A percentile compares a stretch with the other conserved stretches of the same genome.
These are phyloP conservation scores for Drosophila ananassae DNA, from an alignment of 1,140 invertebrate species.

Conservation along the genomic window DNA sequence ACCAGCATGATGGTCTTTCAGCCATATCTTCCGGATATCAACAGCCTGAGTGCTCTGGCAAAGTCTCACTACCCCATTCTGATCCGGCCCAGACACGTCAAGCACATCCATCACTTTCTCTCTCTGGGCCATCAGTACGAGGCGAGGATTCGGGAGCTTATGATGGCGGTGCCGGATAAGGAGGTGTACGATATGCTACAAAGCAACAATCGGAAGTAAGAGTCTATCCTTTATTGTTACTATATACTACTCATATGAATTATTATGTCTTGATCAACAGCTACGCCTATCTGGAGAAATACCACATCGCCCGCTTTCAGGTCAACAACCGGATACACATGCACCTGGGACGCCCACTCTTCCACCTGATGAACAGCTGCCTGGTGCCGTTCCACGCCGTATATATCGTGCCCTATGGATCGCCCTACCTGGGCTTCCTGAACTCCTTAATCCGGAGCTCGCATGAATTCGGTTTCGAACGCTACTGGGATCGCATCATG, in stretches of 20 bases:
- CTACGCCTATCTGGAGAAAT: conserved; percentile 72
- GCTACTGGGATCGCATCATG: conserved; percentile 75
- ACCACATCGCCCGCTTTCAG: conserved; percentile 66
- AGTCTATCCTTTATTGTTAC: too few species aligned
- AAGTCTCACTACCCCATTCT: conserved; percentile 53
- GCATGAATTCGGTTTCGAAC: conserved; percentile 69
- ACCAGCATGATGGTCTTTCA: conserved; percentile 77
- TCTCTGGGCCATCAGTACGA: conserved; percentile 45
- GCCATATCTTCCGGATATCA: conserved; percentile 62
- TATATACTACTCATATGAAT: background rate
- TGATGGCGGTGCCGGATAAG: conserved; percentile 52
- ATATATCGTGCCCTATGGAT: conserved; percentile 78
- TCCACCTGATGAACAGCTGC: conserved; percentile 75
- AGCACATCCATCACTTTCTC: conserved; percentile 63
- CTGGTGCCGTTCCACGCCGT: conserved; percentile 78
- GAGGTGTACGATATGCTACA: conserved; percentile 25
- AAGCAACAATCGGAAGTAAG: conserved; percentile 55
- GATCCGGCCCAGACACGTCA: conserved; percentile 46
- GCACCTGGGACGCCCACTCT: conserved; percentile 55
- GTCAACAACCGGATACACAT: conserved; percentile 62
- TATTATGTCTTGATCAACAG: background rate
- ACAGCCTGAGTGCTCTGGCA: conserved; percentile 57
- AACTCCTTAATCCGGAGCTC: conserved; percentile 63
- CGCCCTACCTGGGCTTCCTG: conserved; percentile 75
- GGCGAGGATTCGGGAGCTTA: conserved; percentile 41